A percentile compares a stretch with the other conserved stretches of the same genome.
phyloP scores from a whole-genome alignment of 1,140 invertebrate species.

The Papilio glaucus region DNA sequence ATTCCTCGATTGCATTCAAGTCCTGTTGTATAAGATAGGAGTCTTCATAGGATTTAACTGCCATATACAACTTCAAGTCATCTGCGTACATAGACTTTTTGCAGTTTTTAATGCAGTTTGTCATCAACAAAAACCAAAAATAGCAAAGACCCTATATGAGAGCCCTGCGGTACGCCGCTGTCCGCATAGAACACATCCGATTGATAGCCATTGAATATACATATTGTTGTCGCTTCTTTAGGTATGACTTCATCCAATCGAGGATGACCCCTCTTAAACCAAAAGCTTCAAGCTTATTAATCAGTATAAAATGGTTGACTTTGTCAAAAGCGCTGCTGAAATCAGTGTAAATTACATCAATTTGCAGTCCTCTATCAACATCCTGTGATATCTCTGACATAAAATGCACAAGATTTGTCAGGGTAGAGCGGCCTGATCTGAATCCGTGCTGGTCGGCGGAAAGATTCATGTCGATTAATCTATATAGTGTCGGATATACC shows the following conservation, averaged over 20 bases:
- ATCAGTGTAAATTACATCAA: not conserved
- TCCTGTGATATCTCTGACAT: not conserved
- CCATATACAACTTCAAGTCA: conserved; percentile 46
- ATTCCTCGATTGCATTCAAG: too few relatives aligned
- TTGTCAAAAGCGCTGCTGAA: too few relatives aligned
- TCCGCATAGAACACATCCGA: too few relatives aligned
- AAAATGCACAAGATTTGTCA: not conserved
- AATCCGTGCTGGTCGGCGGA: too few relatives aligned
- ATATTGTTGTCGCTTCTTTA: too few relatives aligned
- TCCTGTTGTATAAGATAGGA: too few relatives aligned
- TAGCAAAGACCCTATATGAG: too few relatives aligned
- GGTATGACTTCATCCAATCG: not conserved
- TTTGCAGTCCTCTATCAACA: not conserved
- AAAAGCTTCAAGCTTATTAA: too few relatives aligned
- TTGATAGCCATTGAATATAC: too few relatives aligned
- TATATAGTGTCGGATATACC: not conserved
- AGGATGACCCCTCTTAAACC: not conserved
- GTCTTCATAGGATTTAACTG: conserved; percentile 36
- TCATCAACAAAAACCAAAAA: conserved; percentile 59
- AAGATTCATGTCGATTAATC: not conserved
- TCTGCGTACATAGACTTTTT: conserved; percentile 45
- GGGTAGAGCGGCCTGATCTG: not conserved
- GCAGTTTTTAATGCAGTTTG: conserved; percentile 39
- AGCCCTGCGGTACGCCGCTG: too few relatives aligned
- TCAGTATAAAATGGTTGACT: too few relatives aligned